Base-by-base conservation (phyloP, 2,113 vertebrate genomes). In the Heterotilapia buettikoferi region DNA sequence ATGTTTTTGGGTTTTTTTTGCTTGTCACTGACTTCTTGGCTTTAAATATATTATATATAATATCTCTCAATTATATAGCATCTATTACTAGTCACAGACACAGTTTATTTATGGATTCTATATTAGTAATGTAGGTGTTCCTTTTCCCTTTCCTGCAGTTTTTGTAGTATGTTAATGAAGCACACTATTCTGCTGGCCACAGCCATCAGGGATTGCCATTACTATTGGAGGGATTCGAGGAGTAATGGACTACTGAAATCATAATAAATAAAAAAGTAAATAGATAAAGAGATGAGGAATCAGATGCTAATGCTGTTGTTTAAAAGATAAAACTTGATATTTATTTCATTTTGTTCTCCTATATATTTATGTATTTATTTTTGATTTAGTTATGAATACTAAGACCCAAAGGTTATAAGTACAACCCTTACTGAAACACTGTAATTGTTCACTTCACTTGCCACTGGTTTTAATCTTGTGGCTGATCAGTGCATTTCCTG, bases 1-100 rank as follows among this genome's bases (percentile, higher is more conserved):
- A 9, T 61, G 14, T 4, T 59, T 47, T 57, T 16, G 10, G 0
- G 0, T 8, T 14, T 24, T 57, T 57, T 57, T 59, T 59, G 26
- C 57, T 59, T 31, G 14, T 61, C 57, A 61, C 14, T 26, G 14
- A 61, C 26, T 31, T 61, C 61, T 66, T 2, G 33, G 61, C 10
- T 66, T 38, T 21, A 29, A 33, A 63, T 63, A 63, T 11, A 36
- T 63, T 19, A 63, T 63, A 16, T 63, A 33, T 19, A 33, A 19
- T 63, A 36, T 36, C 59, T 63, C 57, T 16, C 26, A 59, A 31
- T 59, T 31, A 14, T 59, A 19, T 63, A 19, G 29, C 33, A 63
- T 63, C 59, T 63, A 63, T 63, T 36, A 36, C 29, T 33, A 63
- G 59, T 36, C 61, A 61, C 14, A 61, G 26, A 61, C 26, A 59